Base-by-base conservation (phyloP, 2,113 vertebrate species). In the Toxotes jaculatrix region DNA sequence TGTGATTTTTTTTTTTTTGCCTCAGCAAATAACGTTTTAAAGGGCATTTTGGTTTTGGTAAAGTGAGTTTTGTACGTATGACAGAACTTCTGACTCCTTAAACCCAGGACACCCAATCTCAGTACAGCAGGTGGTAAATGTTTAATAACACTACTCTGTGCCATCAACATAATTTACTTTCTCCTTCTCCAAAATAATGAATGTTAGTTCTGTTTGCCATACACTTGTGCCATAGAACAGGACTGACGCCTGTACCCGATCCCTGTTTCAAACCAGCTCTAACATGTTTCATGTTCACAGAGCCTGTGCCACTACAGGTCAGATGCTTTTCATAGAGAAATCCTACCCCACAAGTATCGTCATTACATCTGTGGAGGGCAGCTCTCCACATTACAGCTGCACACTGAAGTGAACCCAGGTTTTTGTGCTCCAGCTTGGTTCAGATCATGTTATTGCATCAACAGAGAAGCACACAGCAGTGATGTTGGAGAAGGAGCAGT, bases 91-190 rank as follows among this genome's bases (percentile, higher is more conserved):
- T 61, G 64, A 43, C 45, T 87, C 68, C 13, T 64, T 59, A 40
- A 83, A 82, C 61, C 65, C 38, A 66, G 77, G 42, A 74, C n/a
- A 19, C n/a, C 68, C 21, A 4, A 74, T 8, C 57, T 86, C 59
- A 60, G 76, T 53, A 51, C 53, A 81, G 78, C 63, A 74, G 66
- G 82, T n/a, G 62, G 66, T 60, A 62, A 32, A n/a, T 19, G 40
- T 85, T 9, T 64, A 77, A 84, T 64, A 77, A 84, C 36, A 47
- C 62, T 73, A 69, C 82, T 73, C 77, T 60, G 89, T 91, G 88
- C 84, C 88, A 87, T 87, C 86, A 67, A 74, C 74, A 65, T 83
- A 72, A 60, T 86, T 87, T 63, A 72, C 79, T 90, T 83, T 72
- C 66, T 80, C 63, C 65, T 0, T 23, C 11, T 74, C 38, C 43